Conservation (phyloP, 2,888 invertebrate genomes). For the Mystacides longicornis region DNA sequence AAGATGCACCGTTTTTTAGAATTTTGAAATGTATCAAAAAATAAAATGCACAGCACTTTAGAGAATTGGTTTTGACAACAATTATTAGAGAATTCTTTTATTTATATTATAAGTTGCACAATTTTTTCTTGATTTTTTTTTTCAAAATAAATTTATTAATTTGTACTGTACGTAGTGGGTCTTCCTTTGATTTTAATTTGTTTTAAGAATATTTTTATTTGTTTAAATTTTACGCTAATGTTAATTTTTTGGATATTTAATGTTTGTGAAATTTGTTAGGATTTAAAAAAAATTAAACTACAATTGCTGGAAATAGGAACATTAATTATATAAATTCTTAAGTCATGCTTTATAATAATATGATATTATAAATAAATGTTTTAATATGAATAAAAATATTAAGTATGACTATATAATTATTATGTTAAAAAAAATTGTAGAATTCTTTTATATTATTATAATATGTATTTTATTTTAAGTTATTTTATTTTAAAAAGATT, state of each 20-base stretch:
- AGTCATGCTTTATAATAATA: not conserved
- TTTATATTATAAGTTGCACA: not conserved
- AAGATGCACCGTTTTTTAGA: constrained; percentile 18
- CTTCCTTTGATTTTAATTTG: not conserved
- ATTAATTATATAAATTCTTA: too few relatives aligned
- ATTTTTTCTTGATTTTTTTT: too few relatives aligned
- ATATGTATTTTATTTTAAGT: too few relatives aligned
- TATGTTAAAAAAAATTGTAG: not conserved
- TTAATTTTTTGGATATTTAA: too few relatives aligned
- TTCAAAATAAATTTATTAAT: not conserved
- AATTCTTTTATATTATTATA: too few relatives aligned
- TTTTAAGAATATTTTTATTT: too few relatives aligned
- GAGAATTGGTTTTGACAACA: constrained; percentile 12
- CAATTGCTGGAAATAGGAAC: too few relatives aligned
- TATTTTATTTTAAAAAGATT: too few relatives aligned
- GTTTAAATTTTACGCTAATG: too few relatives aligned
- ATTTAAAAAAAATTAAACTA: too few relatives aligned
- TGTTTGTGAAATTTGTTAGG: too few relatives aligned
- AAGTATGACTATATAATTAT: not conserved
- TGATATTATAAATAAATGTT: not conserved
- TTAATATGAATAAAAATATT: not conserved
- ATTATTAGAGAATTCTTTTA: not conserved
- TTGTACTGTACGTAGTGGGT: not conserved
- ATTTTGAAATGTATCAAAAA: constrained; percentile 12
- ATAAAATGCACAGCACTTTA: constrained; percentile 20